Conservation (phyloP, 1,140 invertebrate genomes). For the Euwallacea fornicatus region DNA sequence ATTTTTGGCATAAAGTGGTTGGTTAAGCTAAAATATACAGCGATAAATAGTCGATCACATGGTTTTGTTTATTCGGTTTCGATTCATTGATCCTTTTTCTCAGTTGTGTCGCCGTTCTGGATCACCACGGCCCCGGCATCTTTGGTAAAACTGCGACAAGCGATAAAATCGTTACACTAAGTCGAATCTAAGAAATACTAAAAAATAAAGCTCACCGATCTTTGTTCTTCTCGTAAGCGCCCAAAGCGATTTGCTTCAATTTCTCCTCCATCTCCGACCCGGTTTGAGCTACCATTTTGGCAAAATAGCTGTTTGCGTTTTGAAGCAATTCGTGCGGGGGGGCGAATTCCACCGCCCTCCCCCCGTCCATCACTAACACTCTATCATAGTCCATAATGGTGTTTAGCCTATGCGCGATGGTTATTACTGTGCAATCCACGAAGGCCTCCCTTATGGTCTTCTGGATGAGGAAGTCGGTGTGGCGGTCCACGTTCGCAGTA, state of each 20-base stretch:
- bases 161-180: background rate
- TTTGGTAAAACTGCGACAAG: slow-evolving; percentile 1
- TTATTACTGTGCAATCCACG: slow-evolving; percentile 47
- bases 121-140: background rate
- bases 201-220: slow-evolving; percentile 7
- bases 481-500: slow-evolving; percentile 59
- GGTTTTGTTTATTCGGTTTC: background rate
- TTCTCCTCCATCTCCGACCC: slow-evolving; percentile 37
- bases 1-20: slow-evolving; percentile 5
- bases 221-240: slow-evolving; percentile 38
- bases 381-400: slow-evolving; percentile 52
- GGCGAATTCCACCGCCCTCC: slow-evolving; percentile 50
- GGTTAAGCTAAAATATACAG: background rate
- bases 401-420: slow-evolving; percentile 29
- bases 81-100: slow-evolving; percentile 1
- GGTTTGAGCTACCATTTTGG: slow-evolving; percentile 72
- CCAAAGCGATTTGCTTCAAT: slow-evolving; percentile 40
- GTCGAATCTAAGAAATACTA: background rate
- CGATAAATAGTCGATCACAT: background rate
- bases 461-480: slow-evolving; percentile 64
- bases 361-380: slow-evolving; percentile 52
- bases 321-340: slow-evolving; percentile 49
- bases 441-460: slow-evolving; percentile 62
- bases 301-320: slow-evolving; percentile 61
- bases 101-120: background rate